Conservation (phyloP, 2,113 vertebrate species). For the Empidonax alnorum region DNA sequence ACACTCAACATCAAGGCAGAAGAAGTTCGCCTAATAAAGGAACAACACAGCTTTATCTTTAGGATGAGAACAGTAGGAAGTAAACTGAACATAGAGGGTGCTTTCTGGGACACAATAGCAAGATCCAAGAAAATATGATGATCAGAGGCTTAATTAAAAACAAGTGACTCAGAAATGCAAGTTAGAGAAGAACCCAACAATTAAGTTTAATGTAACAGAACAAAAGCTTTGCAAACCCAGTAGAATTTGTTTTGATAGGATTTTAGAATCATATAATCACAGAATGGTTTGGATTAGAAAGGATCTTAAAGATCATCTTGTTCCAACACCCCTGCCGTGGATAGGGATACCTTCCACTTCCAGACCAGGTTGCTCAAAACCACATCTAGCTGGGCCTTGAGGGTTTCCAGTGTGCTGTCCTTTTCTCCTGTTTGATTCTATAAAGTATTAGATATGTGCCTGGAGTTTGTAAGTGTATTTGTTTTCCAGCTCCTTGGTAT, state of each 20-base stretch:
- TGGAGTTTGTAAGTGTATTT: background rate
- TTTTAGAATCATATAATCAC: background rate
- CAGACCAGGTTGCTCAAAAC: background rate
- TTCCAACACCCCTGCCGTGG: background rate
- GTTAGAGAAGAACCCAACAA: slow-evolving; percentile 18
- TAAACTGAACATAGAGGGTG: background rate
- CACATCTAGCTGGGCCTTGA: background rate
- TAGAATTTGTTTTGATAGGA: background rate
- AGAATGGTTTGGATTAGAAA: background rate
- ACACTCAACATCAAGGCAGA: background rate
- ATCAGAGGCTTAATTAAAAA: background rate
- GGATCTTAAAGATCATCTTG: background rate
- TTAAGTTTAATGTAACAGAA: slow-evolving; percentile 14
- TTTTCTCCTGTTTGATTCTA: background rate
- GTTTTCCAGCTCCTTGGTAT: background rate
- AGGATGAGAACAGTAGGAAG: background rate
- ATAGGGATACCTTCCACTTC: background rate
- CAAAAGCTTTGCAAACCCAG: background rate
- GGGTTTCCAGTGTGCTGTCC: background rate
- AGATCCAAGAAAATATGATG: slow-evolving; percentile 3
- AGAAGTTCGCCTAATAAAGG: background rate
- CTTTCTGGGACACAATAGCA: background rate
- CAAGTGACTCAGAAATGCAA: slow-evolving; percentile 5
- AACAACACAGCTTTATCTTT: background rate
- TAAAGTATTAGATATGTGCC: background rate